Evolutionary conservation across 2,797 vertebrate species (phyloP).

Genomic region (Squalus acanthias): DNA sequence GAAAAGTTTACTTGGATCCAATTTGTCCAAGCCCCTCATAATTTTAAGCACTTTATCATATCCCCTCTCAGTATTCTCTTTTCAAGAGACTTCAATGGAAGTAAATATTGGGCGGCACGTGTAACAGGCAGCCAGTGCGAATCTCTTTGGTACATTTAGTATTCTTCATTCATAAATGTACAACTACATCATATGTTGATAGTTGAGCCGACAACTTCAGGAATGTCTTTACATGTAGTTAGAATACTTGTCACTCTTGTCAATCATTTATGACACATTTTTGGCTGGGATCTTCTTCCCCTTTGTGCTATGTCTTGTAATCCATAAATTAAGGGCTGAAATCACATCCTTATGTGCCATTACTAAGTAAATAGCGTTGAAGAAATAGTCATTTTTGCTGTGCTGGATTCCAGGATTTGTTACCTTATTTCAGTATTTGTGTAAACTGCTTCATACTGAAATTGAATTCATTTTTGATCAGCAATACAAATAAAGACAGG

Average conservation of each 20-base stretch:
- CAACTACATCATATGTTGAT: background rate
- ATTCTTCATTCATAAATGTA: background rate
- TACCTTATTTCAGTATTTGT: background rate
- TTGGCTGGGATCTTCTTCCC: background rate
- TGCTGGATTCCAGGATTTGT: background rate
- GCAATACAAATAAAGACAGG: background rate
- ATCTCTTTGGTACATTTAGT: background rate
- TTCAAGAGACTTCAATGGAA: no score
- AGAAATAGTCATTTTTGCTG: background rate
- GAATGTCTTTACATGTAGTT: background rate
- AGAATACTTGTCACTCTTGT: background rate
- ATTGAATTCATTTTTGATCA: background rate
- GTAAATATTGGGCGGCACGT: no score
- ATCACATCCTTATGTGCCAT: background rate
- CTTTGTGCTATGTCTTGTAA: background rate
- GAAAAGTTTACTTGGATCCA: no score
- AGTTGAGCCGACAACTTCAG: background rate
- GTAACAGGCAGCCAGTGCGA: no score
- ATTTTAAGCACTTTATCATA: no score
- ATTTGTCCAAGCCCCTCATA: no score
- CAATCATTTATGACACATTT: background rate
- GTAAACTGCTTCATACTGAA: background rate
- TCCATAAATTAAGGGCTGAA: background rate
- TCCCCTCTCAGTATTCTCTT: no score
- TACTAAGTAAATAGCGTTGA: background rate